Evolutionary conservation across 2,797 vertebrate species (phyloP).

Genomic region (Enoplosus armatus): DNA sequence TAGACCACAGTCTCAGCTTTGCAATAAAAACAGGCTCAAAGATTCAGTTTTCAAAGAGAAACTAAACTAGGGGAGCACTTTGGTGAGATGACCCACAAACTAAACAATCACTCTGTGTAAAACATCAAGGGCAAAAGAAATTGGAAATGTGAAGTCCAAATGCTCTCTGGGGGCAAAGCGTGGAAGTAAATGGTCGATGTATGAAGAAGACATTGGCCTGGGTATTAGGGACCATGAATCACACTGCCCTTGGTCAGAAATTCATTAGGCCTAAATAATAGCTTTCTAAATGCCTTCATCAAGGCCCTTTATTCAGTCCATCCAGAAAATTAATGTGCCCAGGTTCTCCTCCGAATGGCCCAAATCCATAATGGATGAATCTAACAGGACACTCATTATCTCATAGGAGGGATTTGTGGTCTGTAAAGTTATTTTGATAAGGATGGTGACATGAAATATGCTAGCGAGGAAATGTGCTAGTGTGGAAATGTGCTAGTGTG

Average conservation of each 20-base stretch:
- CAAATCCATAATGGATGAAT: slow-evolving; percentile 43
- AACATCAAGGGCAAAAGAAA: slow-evolving; percentile 46
- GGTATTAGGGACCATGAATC: slow-evolving; percentile 55
- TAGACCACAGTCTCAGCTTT: neutral
- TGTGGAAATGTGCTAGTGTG: neutral
- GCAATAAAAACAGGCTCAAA: neutral
- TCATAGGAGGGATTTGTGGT: slow-evolving; percentile 38
- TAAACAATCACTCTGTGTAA: slow-evolving; percentile 35
- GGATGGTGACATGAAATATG: slow-evolving; percentile 23
- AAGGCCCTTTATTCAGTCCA: slow-evolving; percentile 49
- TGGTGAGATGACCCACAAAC: slow-evolving; percentile 20
- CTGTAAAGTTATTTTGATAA: slow-evolving; percentile 46
- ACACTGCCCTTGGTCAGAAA: slow-evolving; percentile 63
- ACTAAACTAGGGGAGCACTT: slow-evolving; percentile 6
- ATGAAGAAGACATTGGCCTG: slow-evolving; percentile 39
- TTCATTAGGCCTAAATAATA: slow-evolving; percentile 72
- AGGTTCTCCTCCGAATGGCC: slow-evolving; percentile 51
- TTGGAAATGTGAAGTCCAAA: slow-evolving; percentile 20
- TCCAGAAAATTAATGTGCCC: slow-evolving; percentile 51
- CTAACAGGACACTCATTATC: slow-evolving; percentile 38
- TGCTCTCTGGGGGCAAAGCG: slow-evolving; percentile 27
- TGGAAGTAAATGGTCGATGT: slow-evolving; percentile 42
- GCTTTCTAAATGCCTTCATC: slow-evolving; percentile 69
- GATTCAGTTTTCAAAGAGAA: slow-evolving; percentile 2
- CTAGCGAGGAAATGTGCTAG: neutral